These are phyloP conservation scores for Nymphalis polychloros DNA, from an alignment of 2,888 invertebrate species.

Conservation along the genomic window DNA sequence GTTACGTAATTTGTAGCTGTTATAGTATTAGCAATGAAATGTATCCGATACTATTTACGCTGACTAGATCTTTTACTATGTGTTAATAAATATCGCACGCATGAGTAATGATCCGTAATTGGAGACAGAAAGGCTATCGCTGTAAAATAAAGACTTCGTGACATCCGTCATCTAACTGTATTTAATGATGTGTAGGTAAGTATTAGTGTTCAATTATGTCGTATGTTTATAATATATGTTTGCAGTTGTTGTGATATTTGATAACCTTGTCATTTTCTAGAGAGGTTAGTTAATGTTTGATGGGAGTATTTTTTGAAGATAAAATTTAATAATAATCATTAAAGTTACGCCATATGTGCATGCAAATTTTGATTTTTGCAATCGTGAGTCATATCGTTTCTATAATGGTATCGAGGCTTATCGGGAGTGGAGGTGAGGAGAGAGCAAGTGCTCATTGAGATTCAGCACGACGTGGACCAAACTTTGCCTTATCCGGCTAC, in stretches of 20 bases:
- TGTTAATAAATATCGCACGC: slow-evolving; percentile 72
- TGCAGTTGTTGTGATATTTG: not conserved
- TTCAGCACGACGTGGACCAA: slow-evolving; percentile 69
- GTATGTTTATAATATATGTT: not conserved
- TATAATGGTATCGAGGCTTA: slow-evolving; percentile 59
- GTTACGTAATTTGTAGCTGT: too few species aligned
- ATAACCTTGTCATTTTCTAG: not conserved
- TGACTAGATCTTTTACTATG: slow-evolving; percentile 41
- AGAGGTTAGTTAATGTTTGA: not conserved
- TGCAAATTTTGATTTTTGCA: slow-evolving; percentile 56
- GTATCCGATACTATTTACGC: slow-evolving; percentile 21
- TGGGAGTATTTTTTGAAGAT: not conserved
- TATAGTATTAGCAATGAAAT: slow-evolving; percentile 3
- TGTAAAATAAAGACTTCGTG: slow-evolving; percentile 71
- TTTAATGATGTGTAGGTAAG: slow-evolving; percentile 19
- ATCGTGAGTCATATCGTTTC: slow-evolving; percentile 60
- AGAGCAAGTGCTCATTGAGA: slow-evolving; percentile 63
- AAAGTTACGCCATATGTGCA: slow-evolving; percentile 44
- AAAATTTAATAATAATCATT: slow-evolving; percentile 15
- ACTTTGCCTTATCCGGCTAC: slow-evolving; percentile 71
- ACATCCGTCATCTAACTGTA: slow-evolving; percentile 74
- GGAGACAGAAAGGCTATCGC: slow-evolving; percentile 70
- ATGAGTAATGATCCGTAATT: slow-evolving; percentile 75
- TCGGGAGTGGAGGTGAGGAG: slow-evolving; percentile 48
- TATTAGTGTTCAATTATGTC: not conserved